phyloP scores from a whole-genome alignment of 2,113 vertebrate genomes.

The Condylura cristata region DNA sequence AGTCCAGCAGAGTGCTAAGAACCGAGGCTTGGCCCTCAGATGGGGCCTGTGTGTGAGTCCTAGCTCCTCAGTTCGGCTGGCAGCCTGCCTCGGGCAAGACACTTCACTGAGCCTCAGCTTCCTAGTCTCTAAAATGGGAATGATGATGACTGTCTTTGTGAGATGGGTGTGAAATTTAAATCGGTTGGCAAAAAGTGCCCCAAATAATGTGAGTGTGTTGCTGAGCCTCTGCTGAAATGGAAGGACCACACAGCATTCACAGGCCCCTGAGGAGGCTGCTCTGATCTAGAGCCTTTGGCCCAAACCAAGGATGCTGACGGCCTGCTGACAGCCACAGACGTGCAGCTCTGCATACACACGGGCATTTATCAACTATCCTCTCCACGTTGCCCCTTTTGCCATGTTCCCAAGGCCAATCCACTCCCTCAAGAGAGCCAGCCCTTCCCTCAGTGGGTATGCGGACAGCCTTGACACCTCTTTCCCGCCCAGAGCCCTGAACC shows the following conservation, averaged over 20 bases:
- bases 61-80: neutral
- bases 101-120: constrained; percentile 29
- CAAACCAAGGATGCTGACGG: neutral
- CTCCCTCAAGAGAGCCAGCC: neutral
- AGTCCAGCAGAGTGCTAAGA: neutral
- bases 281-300: neutral
- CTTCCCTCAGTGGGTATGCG: neutral
- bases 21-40: neutral
- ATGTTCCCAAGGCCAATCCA: neutral
- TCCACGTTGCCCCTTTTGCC: neutral
- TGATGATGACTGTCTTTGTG: neutral
- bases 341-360: neutral
- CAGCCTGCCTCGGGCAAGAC: neutral
- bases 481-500: neutral
- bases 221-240: neutral
- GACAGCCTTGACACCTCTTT: neutral
- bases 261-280: neutral
- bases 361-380: neutral
- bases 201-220: neutral
- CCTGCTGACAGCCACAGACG: no score
- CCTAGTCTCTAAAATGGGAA: neutral
- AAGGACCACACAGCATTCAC: neutral
- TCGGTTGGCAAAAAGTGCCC: neutral
- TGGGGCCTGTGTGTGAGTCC: neutral
- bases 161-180: constrained; percentile 1